phyloP scores from a whole-genome alignment of 2,113 vertebrate species.

The Sialia sialis region DNA sequence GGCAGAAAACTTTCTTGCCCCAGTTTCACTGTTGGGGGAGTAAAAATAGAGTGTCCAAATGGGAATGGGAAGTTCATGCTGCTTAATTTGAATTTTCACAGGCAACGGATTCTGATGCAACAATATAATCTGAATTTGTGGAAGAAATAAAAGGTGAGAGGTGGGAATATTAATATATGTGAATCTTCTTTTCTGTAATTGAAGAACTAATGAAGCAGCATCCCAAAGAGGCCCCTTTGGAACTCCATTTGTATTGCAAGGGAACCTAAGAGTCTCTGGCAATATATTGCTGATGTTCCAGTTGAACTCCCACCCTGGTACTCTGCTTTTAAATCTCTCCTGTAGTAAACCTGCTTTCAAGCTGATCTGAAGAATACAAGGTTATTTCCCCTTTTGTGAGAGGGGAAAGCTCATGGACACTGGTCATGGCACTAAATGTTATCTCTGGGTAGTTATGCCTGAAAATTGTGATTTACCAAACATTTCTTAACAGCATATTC shows the following conservation, averaged over 20 bases:
- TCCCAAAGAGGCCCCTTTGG: neutral
- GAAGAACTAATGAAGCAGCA: neutral
- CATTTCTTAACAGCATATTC: neutral
- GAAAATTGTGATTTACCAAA: neutral
- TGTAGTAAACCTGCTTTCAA: neutral
- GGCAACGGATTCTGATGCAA: neutral
- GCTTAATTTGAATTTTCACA: neutral
- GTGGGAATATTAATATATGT: neutral
- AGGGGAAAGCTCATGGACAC: neutral
- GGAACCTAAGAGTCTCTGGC: neutral
- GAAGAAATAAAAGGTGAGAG: neutral
- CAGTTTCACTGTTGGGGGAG: fast-evolving
- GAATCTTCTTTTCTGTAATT: neutral
- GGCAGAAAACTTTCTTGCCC: neutral
- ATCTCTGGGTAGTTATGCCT: neutral
- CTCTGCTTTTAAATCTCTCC: neutral
- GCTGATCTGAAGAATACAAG: neutral
- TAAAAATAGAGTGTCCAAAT: neutral
- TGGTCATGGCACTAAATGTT: neutral
- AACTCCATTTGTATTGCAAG: neutral
- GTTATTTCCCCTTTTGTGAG: neutral
- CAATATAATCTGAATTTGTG: neutral
- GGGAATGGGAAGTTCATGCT: neutral
- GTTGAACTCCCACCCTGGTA: fast-evolving
- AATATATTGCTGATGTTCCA: neutral